Percentiles rank a stretch among this genome's conserved stretches.
phyloP scores from a whole-genome alignment of 2,113 vertebrate genomes.

The Leucopsar rothschildi region DNA sequence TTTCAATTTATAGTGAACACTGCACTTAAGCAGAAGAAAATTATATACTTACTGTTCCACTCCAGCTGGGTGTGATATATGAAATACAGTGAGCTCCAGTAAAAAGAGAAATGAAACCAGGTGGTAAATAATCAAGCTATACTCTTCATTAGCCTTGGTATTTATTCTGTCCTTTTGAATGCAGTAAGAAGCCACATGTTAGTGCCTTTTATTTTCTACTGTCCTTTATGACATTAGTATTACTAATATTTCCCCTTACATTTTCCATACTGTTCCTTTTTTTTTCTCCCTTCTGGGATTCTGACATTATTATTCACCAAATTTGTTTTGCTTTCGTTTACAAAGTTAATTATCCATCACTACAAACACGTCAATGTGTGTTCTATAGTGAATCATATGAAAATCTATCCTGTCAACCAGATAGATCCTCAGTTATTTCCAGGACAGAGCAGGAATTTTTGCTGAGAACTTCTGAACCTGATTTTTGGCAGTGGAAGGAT shows the following conservation, averaged over 20 bases:
- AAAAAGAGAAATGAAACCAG: background rate
- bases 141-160: background rate
- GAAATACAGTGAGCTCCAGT: background rate
- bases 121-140: conserved; percentile 12
- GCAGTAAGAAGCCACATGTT: background rate
- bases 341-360: background rate
- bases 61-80: background rate
- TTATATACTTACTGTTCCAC: background rate
- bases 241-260: background rate
- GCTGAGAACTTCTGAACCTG: background rate
- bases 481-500: background rate
- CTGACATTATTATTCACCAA: background rate
- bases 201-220: background rate
- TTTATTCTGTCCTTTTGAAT: background rate
- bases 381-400: background rate
- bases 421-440: background rate
- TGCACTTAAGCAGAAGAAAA: conserved; percentile 31
- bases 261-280: background rate
- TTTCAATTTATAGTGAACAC: conserved; percentile 21
- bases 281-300: background rate
- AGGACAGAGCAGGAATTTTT: background rate
- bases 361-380: background rate
- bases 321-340: background rate
- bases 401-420: background rate
- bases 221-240: background rate